Conservation (phyloP, 2,797 vertebrate genomes). For the Enteromius fasciolatus region DNA sequence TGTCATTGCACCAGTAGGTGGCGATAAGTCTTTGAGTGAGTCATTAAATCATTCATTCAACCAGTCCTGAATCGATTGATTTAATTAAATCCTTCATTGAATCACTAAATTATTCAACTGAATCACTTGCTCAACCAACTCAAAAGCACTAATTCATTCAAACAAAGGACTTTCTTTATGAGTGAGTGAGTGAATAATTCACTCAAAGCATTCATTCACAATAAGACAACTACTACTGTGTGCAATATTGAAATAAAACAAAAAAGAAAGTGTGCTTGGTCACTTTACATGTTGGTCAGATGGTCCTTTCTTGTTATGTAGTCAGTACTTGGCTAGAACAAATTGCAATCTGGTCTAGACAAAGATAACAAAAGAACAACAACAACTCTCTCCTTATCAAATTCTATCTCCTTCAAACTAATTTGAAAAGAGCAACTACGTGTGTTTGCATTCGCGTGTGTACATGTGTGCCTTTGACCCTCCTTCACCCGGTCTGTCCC, state of each 20-base stretch:
- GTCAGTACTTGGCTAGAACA: slow-evolving; percentile 5
- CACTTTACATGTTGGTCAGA: neutral
- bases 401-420: slow-evolving; percentile 15
- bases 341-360: slow-evolving; percentile 8
- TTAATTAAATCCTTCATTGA: neutral
- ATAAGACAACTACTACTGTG: neutral
- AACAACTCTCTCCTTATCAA: neutral
- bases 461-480: slow-evolving; percentile 46
- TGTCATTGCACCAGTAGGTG: neutral
- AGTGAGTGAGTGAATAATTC: neutral
- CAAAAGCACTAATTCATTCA: neutral
- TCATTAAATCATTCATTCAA: neutral
- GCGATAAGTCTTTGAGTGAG: neutral
- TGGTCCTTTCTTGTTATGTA: neutral
- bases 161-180: neutral
- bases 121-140: neutral
- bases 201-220: neutral
- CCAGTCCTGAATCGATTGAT: neutral
- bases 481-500: slow-evolving; percentile 50
- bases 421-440: slow-evolving; percentile 18
- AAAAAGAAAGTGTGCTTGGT: neutral
- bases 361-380: neutral
- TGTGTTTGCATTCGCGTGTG: neutral
- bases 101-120: neutral
- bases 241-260: no score